A percentile compares a stretch with the other conserved stretches of the same genome.
These are phyloP conservation scores for Sebastes oblongus DNA, from an alignment of 2,797 vertebrate species.

Conservation along the genomic window DNA sequence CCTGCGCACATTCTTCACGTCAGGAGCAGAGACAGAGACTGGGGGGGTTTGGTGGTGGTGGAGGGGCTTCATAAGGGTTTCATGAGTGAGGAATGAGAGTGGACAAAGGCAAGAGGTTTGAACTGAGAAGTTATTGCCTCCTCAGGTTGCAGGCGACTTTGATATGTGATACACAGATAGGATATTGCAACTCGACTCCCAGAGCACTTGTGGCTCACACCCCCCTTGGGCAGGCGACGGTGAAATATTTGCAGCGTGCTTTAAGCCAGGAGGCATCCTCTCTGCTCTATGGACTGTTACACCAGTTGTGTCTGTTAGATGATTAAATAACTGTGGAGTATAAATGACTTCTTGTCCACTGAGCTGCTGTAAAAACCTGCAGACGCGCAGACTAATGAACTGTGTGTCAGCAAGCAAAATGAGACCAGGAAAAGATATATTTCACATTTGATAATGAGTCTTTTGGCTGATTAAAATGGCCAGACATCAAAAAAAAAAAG, in stretches of 20 bases:
- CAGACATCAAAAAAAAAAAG: constrained; percentile 40
- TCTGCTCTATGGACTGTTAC: constrained; percentile 22
- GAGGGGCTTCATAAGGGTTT: constrained; percentile 21
- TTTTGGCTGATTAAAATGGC: constrained; percentile 51
- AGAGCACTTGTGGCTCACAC: constrained; percentile 43
- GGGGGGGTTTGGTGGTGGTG: not conserved
- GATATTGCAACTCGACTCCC: constrained; percentile 65
- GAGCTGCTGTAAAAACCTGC: constrained; percentile 39
- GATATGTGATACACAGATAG: constrained; percentile 75
- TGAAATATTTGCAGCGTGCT: constrained; percentile 31
- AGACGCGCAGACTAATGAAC: constrained; percentile 43
- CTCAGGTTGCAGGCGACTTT: constrained; percentile 75
- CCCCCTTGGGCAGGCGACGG: constrained; percentile 42
- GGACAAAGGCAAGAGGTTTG: constrained; percentile 60
- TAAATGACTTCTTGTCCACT: constrained; percentile 47
- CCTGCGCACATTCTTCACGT: constrained; percentile 47
- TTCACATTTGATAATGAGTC: constrained; percentile 37
- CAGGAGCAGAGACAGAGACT: constrained; percentile 7
- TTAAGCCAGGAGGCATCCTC: constrained; percentile 21
- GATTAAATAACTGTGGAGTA: constrained; percentile 55
- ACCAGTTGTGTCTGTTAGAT: constrained; percentile 35
- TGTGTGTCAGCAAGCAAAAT: constrained; percentile 35
- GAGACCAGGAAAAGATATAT: constrained; percentile 27
- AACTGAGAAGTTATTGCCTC: constrained; percentile 59
- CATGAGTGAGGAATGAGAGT: constrained; percentile 57